Evolutionary conservation across 2,113 vertebrate genomes (phyloP).

Genomic region (Pipa parva): DNA sequence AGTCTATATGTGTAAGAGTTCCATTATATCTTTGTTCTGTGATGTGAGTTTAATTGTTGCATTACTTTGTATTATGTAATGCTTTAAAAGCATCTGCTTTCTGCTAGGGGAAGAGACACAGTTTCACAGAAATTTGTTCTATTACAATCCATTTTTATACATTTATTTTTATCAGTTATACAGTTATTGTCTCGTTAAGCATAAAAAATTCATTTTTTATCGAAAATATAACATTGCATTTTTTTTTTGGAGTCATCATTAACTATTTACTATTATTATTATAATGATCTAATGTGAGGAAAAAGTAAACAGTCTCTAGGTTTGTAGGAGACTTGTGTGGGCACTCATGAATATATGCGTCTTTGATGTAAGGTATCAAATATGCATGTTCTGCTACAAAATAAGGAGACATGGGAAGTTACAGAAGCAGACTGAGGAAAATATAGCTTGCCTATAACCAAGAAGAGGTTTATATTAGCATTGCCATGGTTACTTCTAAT

Average conservation of each 20-base stretch:
- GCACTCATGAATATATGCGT: slow-evolving; percentile 7
- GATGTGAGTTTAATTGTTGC: no score
- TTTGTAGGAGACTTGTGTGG: slow-evolving; percentile 2
- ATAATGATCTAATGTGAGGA: not conserved
- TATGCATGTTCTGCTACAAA: slow-evolving; percentile 26
- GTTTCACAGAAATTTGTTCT: no score
- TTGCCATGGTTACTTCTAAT: slow-evolving; percentile 37
- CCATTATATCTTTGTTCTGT: no score
- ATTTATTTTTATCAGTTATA: no score
- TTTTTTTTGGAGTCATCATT: slow-evolving; percentile 1
- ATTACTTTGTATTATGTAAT: no score
- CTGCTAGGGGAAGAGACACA: no score
- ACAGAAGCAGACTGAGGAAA: slow-evolving; percentile 19
- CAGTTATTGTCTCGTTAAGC: no score
- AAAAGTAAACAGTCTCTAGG: not conserved
- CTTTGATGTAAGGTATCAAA: slow-evolving; percentile 36
- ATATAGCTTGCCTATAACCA: slow-evolving; percentile 35
- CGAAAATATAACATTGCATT: not conserved
- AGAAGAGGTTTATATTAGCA: slow-evolving; percentile 37
- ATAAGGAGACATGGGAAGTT: slow-evolving; percentile 14
- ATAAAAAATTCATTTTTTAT: not conserved
- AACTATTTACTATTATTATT: not conserved
- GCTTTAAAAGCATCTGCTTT: no score
- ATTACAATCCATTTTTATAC: no score
- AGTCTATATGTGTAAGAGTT: no score